Evolutionary conservation across 2,888 invertebrate species (phyloP).

Genomic region (Lamellibrachia columna): DNA sequence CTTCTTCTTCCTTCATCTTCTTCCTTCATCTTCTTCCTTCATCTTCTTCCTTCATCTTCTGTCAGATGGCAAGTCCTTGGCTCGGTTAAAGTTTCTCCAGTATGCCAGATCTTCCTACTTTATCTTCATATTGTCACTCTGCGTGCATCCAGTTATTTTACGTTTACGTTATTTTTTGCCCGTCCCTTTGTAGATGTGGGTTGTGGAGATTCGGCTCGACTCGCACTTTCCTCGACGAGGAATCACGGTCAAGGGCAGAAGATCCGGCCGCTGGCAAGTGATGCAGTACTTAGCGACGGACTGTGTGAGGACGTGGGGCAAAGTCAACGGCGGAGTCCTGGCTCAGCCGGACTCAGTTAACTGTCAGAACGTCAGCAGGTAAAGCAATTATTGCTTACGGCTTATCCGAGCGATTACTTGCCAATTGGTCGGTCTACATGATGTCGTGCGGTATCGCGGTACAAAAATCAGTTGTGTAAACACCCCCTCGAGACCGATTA

Average conservation of each 20-base stretch:
- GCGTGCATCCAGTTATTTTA: neutral
- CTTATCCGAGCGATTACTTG: too few relatives aligned
- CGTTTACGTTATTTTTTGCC: neutral
- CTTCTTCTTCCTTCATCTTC: neutral
- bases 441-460: too few relatives aligned
- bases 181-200: neutral
- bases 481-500: too few relatives aligned
- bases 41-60: neutral
- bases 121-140: neutral
- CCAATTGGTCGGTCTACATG: too few relatives aligned
- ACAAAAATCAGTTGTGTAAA: too few relatives aligned
- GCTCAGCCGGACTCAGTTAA: neutral
- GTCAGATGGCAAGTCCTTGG: neutral
- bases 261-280: neutral
- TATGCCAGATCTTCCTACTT: neutral
- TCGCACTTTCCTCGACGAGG: neutral
- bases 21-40: too few relatives aligned
- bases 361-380: neutral
- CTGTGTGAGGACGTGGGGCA: neutral
- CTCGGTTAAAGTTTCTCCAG: neutral
- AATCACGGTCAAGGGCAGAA: neutral
- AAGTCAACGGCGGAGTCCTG: neutral
- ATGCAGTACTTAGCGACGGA: neutral
- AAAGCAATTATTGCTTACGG: neutral
- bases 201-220: neutral